Base-by-base conservation (phyloP, 1,140 invertebrate species). In the Drosophila azteca region DNA sequence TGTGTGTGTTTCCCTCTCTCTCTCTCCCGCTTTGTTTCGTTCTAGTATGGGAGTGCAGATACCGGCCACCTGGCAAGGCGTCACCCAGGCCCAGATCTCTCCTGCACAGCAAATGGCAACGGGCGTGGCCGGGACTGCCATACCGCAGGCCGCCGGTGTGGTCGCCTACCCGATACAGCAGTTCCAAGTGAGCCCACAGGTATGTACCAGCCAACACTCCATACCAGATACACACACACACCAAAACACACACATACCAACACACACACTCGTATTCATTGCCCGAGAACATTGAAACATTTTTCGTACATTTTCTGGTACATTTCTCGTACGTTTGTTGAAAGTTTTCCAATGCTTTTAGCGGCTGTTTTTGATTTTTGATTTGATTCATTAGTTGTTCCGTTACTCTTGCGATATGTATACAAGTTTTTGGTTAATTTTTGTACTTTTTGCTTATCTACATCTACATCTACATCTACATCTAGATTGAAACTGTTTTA, bases 141-240 rank as follows among this genome's bases (percentile, higher is more conserved):
- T 94, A 45, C 94, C 94, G 71, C 94, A 95, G 83, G 91, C 94
- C 39, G 93, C 94, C 60, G 94, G 94, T 80, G 95, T 95, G 92
- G 95, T 95, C 91, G 95, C 96, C 92, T 96, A 96, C 92, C 96
- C 96, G 35, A 95, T 97, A 93, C 96, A 96, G 92, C 96, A 96
- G 92, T 97, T 96, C 93, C 96, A 97, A 94, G 96, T 96, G 92
- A 93, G 92, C 88, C 90, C 90, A 84, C 89, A 90, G 84, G 91
- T 92, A 90, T 66, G 89, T 88, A 43, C n/a, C 20, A 8, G 24
- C 49, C 41, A 29, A 39, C 29, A 49, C 22, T 45, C 51, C 17
- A 20, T 20, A 20, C 1, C 17, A 20, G 0, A 43, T n/a, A 54
- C 15, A 41, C 24, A 54, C 39, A 57, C 46, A 48, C 48, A 60